These are phyloP conservation scores for Theocolax elegans DNA, from an alignment of 1,140 invertebrate genomes.

Conservation along the genomic window DNA sequence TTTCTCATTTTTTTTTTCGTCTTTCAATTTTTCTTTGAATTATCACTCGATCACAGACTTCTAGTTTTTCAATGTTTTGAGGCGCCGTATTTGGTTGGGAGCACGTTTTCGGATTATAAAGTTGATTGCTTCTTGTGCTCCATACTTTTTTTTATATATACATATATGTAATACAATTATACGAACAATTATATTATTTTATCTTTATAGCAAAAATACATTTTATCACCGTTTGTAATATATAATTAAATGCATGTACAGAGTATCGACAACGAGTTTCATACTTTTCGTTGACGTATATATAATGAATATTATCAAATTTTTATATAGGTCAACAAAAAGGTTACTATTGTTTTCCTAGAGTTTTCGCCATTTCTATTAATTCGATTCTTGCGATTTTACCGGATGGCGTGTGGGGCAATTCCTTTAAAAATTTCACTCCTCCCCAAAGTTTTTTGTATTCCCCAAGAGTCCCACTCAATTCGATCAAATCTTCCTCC, in stretches of 20 bases:
- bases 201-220: too few relatives aligned
- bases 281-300: too few relatives aligned
- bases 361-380: slow-evolving; percentile 52
- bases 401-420: slow-evolving; percentile 73
- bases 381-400: slow-evolving; percentile 72
- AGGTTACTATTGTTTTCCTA: not conserved
- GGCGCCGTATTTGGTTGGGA: not conserved
- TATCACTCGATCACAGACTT: not conserved
- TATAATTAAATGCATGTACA: too few relatives aligned
- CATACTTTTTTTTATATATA: too few relatives aligned
- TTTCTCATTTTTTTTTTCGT: not conserved
- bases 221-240: too few relatives aligned
- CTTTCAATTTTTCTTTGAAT: not conserved
- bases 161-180: too few relatives aligned
- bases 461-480: slow-evolving; percentile 56
- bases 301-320: too few relatives aligned
- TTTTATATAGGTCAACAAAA: too few relatives aligned
- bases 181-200: too few relatives aligned
- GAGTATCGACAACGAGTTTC: too few relatives aligned
- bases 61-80: not conserved
- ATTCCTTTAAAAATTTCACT: slow-evolving; percentile 69
- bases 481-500: slow-evolving; percentile 49
- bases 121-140: not conserved
- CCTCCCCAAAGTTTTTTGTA: slow-evolving; percentile 69
- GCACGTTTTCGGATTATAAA: not conserved